These are phyloP conservation scores for Drosophila arizonae DNA, from an alignment of 1,140 invertebrate species.

Conservation along the genomic window DNA sequence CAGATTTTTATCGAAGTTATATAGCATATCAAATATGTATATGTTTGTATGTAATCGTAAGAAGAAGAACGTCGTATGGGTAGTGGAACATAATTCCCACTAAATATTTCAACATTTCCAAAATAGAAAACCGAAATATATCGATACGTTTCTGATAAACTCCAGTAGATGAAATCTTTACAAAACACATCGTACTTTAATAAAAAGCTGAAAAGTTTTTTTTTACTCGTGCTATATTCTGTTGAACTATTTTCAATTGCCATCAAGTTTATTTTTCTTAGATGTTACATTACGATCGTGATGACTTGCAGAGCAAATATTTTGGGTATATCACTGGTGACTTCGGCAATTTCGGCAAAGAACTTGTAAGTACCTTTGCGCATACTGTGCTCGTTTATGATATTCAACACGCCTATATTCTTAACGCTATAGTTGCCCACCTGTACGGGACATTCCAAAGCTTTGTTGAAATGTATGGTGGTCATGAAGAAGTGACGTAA, in stretches of 20 bases:
- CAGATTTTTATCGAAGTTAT: not conserved
- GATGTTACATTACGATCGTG: not conserved
- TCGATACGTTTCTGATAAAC: too few relatives aligned
- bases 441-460: slow-evolving; percentile 45
- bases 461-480: slow-evolving; percentile 31
- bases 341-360: slow-evolving; percentile 58
- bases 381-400: slow-evolving; percentile 41
- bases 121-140: too few relatives aligned
- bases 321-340: slow-evolving; percentile 56
- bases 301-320: slow-evolving; percentile 67
- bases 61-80: too few relatives aligned
- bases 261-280: not conserved
- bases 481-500: slow-evolving; percentile 38
- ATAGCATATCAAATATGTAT: too few relatives aligned
- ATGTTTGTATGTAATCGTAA: too few relatives aligned
- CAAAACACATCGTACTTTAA: too few relatives aligned
- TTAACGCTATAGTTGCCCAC: slow-evolving; percentile 50
- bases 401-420: slow-evolving; percentile 32
- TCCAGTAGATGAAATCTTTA: too few relatives aligned
- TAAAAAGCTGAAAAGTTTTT: too few relatives aligned
- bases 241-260: not conserved
- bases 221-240: too few relatives aligned
- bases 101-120: too few relatives aligned
- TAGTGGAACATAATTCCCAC: too few relatives aligned
- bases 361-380: slow-evolving; percentile 59